These are phyloP conservation scores for Gnathonemus longibarbis DNA, from an alignment of 2,113 vertebrate species.

Conservation along the genomic window DNA sequence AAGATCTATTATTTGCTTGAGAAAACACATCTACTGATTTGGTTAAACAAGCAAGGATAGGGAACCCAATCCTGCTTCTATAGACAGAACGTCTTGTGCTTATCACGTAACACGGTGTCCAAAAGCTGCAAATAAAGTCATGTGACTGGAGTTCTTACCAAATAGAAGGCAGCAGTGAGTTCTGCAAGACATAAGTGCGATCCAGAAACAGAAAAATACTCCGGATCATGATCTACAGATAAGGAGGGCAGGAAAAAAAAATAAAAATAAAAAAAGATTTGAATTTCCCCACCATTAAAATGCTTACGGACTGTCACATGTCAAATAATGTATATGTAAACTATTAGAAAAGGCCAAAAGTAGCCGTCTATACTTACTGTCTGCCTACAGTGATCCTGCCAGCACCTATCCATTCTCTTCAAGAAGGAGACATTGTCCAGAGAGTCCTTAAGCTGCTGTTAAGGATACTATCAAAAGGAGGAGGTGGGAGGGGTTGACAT, in stretches of 20 bases:
- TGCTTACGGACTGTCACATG: not conserved
- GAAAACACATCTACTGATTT: not conserved
- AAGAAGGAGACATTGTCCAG: constrained; percentile 97
- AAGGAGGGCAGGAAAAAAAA: constrained; percentile 12
- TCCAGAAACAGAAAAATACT: constrained; percentile 99
- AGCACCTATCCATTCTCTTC: constrained; percentile 97
- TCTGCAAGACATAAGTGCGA: constrained; percentile 96
- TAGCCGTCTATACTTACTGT: constrained; percentile 68
- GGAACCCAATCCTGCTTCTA: not conserved
- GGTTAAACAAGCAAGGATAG: not conserved
- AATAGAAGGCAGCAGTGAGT: constrained; percentile 97
- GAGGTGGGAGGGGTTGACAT: not conserved
- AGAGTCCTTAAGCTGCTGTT: constrained; percentile 74
- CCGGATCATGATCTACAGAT: constrained; percentile 92
- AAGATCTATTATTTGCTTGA: not conserved
- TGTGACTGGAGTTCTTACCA: constrained; percentile 67
- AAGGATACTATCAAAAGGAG: constrained; percentile 55
- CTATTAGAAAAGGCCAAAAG: not conserved
- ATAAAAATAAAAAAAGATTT: not conserved
- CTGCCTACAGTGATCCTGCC: constrained; percentile 99
- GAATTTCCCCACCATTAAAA: constrained; percentile 19
- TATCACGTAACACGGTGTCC: not conserved
- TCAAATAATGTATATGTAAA: not conserved
- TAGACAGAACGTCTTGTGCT: not conserved
- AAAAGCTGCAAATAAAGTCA: not conserved